Evolutionary conservation across 2,113 vertebrate species (phyloP), one percentile per base, ranked within the genome.

Genomic region (Hydrochoerus hydrochaeris): DNA sequence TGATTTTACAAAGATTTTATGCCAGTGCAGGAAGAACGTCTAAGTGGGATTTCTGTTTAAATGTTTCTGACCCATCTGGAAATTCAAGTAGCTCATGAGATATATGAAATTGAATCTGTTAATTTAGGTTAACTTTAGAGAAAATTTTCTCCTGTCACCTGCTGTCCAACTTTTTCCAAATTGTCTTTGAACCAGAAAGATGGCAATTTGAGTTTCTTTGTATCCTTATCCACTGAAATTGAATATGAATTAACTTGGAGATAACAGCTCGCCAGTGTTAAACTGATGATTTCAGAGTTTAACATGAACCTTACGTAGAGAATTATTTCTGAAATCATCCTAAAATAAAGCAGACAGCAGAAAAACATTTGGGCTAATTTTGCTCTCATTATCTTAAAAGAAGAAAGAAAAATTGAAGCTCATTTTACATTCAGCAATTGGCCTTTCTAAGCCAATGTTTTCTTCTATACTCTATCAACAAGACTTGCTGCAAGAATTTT

Each of bases 121-220:
- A 93, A 97, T 98, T 98, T 98, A 91, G 97, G 96, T 98, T 97
- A 97, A 94, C 93, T 95, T 96, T 88, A 84, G 32, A 96, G 71
- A 97, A 67, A 94, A 86, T 75, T 91, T 57, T 94, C 82, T 91
- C 78, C 41, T 86, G 85, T 96, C 88, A 97, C 88, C 93, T 67
- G 63, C 58, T 85, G 62, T 97, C 75, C 89, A 92, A 90, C 97
- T 97, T 98, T 88, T 62, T 71, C 35, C 95, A 82, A 93, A 84
- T 91, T 96, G 97, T 80, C 44, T 86, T 63, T 95, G 83, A 98
- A 92, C 35, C 14, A 93, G 52, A 26, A 96, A 95, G 52, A 88
- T 88, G 35, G 10, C 83, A 95, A 88, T 95, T 97, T 96, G 38
- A n/a, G 30, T 97, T 96, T 88, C 60, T 97, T 95, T 83, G 57